Conservation (phyloP, 2,797 vertebrate species). For the Chrosomus eos region DNA sequence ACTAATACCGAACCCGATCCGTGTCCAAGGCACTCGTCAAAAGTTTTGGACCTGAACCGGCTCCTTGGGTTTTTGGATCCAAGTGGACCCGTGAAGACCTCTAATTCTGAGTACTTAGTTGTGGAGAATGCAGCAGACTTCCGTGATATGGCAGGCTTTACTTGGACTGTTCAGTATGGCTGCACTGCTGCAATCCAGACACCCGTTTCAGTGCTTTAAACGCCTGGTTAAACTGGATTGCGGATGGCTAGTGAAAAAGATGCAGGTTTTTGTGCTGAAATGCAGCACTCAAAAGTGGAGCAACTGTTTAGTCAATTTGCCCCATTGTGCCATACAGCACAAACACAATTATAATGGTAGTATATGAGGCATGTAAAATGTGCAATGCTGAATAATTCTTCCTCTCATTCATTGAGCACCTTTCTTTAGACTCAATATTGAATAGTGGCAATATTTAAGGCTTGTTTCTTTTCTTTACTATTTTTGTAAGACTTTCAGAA, state of each 20-base stretch:
- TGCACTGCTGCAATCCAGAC: not conserved
- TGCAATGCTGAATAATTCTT: constrained; percentile 68
- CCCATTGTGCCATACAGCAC: not conserved
- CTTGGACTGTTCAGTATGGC: not conserved
- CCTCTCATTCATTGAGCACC: constrained; percentile 76
- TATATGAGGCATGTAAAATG: constrained; percentile 47
- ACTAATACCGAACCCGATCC: not conserved
- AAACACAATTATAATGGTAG: constrained; percentile 17
- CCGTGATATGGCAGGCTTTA: not conserved
- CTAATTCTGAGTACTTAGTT: not conserved
- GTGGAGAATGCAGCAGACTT: not conserved
- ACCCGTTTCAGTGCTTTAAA: not conserved
- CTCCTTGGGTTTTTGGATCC: no score
- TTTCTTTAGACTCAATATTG: constrained; percentile 80
- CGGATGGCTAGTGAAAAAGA: not conserved
- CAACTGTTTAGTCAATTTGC: not conserved
- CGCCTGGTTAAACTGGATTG: constrained; percentile 22
- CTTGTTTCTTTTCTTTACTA: constrained; percentile 85
- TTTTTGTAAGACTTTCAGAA: constrained; percentile 82
- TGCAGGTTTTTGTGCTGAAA: not conserved
- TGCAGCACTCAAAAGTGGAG: not conserved
- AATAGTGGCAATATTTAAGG: constrained; percentile 83
- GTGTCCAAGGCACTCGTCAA: no score
- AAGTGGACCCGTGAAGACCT: no score
- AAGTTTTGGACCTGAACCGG: no score